Base-by-base conservation (phyloP, 92 coral and sea anemone genomes). In the Zoanthus sociatus region DNA sequence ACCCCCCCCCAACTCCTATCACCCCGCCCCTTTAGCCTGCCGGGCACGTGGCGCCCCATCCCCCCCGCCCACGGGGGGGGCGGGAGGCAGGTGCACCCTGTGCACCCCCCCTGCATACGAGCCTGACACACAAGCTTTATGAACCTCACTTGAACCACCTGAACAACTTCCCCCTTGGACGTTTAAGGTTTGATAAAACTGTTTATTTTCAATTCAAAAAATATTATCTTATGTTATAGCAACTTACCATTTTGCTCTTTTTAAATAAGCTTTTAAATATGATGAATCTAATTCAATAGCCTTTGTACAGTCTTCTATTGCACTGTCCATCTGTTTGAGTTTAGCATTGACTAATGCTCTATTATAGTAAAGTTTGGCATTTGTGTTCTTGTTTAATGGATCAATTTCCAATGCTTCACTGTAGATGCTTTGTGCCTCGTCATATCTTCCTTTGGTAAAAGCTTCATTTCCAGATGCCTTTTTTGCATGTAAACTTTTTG, bases 311-410 rank as follows among this genome's bases (percentile, higher is more conserved):
- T 97, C 99, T 20, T 97, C 97, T n/a, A 97, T 95, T 37, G 99
- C 99, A 73, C 91, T 77, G 33, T 94, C 96, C 73, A 84, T 86
- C 87, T 93, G 92, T 67, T 83, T 89, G 17, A 95, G 82, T 95
- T 97, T 95, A 51, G 98, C 90, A n/a, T 91, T 93, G 17, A 94
- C 99, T n/a, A 97, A 86, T 37, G 95, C 98, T 86, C 99, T 94
- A 87, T 97, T 97, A 88, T 93, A 97, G 92, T 89, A 94, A 53
- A 97, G 85, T 86, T 97, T 97, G 30, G 99, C 99, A 90, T 93
- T 95, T 30, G 98, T 97, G 50, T 93, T 74, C 61, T 95, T 96
- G 68, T 97, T 97, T 42, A 63, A 46, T 2, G 99, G 98, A 87
- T 97, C 99, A 72, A 97, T 93, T 50, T 72, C 90, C 45, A 97